A percentile compares a stretch with the other conserved stretches of the same genome.
phyloP scores from a whole-genome alignment of 2,888 invertebrate genomes.

The Cataglyphis cursor region DNA sequence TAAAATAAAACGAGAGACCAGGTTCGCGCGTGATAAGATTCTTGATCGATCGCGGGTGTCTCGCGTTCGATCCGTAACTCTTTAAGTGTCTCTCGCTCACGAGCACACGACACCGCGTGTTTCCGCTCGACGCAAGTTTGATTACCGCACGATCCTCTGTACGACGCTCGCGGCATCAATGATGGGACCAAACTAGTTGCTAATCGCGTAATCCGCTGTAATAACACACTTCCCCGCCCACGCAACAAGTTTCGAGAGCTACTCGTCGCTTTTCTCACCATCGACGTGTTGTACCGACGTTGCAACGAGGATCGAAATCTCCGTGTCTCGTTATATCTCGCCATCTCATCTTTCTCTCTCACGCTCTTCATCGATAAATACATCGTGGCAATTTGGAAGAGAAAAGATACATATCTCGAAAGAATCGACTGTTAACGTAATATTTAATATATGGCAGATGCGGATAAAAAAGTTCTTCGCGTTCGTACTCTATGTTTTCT shows the following conservation, averaged over 20 bases:
- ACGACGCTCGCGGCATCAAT: conserved; percentile 46
- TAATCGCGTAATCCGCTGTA: conserved; percentile 62
- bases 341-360: background rate
- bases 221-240: conserved; percentile 48
- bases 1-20: background rate
- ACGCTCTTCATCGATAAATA: conserved; percentile 10
- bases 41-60: background rate
- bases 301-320: background rate
- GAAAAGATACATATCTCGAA: conserved; percentile 6
- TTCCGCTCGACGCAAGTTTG: conserved; percentile 45
- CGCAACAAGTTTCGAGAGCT: conserved; percentile 58
- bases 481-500: conserved; percentile 22
- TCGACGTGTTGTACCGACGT: conserved; percentile 5
- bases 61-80: background rate
- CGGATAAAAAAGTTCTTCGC: background rate
- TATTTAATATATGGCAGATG: conserved; percentile 28
- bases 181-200: conserved; percentile 55
- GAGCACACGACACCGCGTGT: conserved; percentile 26
- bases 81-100: background rate
- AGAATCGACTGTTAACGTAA: conserved; percentile 31
- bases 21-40: background rate
- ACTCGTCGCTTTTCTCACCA: conserved; percentile 5
- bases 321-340: background rate
- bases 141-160: conserved; percentile 42
- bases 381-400: background rate